Evolutionary conservation across 2,113 vertebrate species (phyloP), one percentile per base, ranked within the genome.

Genomic region (Phyllopteryx taeniolatus): DNA sequence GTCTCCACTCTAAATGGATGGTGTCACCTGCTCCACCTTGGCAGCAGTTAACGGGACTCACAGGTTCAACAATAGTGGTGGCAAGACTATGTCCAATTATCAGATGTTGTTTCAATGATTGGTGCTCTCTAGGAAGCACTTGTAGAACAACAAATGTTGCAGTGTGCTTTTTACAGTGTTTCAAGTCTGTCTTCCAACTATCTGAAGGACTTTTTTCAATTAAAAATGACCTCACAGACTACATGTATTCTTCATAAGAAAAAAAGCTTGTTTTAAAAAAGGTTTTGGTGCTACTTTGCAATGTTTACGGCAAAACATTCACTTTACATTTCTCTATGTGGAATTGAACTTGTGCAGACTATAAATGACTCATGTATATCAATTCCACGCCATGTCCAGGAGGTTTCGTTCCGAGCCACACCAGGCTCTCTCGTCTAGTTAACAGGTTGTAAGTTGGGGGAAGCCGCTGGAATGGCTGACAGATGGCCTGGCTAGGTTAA

Each of bases 381-480:
- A 39, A 75, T 68, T 69, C 60, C 61, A 51, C 83, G 67, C 33
- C 43, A 17, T 63, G 67, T 44, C 76, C 8, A 3, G 39, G 27
- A 68, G 73, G 15, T 33, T 39, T 63, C 53, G 12, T 54, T 68
- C 59, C 59, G 73, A 75, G 64, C 70, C 74, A n/a, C 66, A 69
- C 12, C 59, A 49, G 68, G 39, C 70, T 69, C 22, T 66, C 62
- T 47, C 47, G 74, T 65, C 19, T 27, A 68, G 80, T 60, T 86
- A 90, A 93, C 91, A 93, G 91, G 91, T 92, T 91, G 89, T 76
- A 87, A 82, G 81, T 88, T 85, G 89, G 85, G 86, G 86, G 75
- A 70, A 71, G 86, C 78, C 81, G 63, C 72, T 67, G 84, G 84
- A 88, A 88, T 89, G 76, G 81, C 42, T 59, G 71, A 57, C 91